These are phyloP conservation scores for Grammomys dolichurus DNA, from an alignment of 2,113 vertebrate species.

Conservation along the genomic window DNA sequence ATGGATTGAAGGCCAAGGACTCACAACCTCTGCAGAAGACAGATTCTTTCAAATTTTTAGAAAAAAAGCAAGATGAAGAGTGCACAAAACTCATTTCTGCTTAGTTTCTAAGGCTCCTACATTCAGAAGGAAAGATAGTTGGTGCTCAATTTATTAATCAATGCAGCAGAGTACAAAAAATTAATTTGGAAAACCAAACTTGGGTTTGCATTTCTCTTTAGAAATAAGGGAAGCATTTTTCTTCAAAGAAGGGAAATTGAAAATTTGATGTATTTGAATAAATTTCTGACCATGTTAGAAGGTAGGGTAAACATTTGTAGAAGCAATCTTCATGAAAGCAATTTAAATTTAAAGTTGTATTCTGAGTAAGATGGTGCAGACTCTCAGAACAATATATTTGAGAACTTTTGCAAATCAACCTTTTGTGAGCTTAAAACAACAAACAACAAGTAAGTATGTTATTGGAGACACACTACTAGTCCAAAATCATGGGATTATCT, in stretches of 20 bases:
- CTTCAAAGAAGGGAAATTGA: constrained; percentile 22
- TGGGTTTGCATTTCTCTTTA: constrained; percentile 38
- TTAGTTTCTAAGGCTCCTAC: background rate
- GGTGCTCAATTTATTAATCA: constrained; percentile 20
- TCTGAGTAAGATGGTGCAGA: background rate
- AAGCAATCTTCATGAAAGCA: background rate
- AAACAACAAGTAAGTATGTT: background rate
- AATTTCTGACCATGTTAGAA: background rate
- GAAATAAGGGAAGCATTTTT: constrained; percentile 15
- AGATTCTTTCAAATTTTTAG: background rate
- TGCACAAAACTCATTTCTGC: background rate
- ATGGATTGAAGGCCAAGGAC: too few relatives aligned
- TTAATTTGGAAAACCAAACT: constrained; percentile 31
- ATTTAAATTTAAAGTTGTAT: constrained; percentile 50
- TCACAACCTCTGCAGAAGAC: background rate
- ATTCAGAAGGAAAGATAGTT: constrained; percentile 15
- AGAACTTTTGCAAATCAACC: background rate
- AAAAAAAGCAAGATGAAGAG: background rate
- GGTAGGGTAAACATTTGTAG: background rate
- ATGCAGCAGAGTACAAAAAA: constrained; percentile 13
- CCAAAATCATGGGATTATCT: background rate
- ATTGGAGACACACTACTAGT: background rate
- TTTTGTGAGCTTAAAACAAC: background rate
- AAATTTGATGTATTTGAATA: background rate
- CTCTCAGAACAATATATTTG: constrained; percentile 30